Evolutionary conservation across 2,888 invertebrate species (phyloP).

Genomic region (Ophraella communa): DNA sequence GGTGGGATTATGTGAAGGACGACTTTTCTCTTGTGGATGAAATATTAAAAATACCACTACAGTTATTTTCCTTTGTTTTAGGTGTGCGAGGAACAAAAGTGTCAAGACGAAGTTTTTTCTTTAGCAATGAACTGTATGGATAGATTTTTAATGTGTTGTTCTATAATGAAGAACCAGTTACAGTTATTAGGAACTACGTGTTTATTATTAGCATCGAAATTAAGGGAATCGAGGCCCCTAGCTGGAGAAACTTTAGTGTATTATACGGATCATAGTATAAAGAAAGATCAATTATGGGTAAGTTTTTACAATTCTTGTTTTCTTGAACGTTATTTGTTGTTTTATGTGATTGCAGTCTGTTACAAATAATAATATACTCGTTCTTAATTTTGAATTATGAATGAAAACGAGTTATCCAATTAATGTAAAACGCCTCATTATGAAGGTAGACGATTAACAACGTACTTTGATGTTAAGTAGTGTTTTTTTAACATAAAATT

Average conservation of each 20-base stretch:
- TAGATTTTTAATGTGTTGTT: slow-evolving; percentile 85
- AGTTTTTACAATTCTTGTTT: slow-evolving; percentile 60
- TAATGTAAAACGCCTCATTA: not conserved
- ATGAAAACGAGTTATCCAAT: not conserved
- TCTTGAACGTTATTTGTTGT: not conserved
- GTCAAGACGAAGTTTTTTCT: slow-evolving; percentile 93
- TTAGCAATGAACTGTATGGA: slow-evolving; percentile 93
- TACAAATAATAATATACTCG: not conserved
- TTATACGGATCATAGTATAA: slow-evolving; percentile 94
- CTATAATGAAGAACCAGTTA: slow-evolving; percentile 83
- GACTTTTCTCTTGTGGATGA: too few relatives aligned
- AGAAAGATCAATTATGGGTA: slow-evolving; percentile 85
- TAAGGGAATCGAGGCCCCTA: slow-evolving; percentile 85
- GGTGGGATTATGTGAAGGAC: too few relatives aligned
- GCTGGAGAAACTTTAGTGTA: slow-evolving; percentile 83
- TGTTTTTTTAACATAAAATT: not conserved
- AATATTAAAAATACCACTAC: too few relatives aligned
- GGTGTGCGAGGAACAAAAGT: slow-evolving; percentile 93
- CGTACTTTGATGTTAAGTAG: not conserved
- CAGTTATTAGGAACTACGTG: slow-evolving; percentile 93
- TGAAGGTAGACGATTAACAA: not conserved
- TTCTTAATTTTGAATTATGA: not conserved
- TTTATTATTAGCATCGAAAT: slow-evolving; percentile 90
- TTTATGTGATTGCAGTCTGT: not conserved
- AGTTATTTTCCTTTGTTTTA: slow-evolving; percentile 58